Evolutionary conservation across 2,797 vertebrate genomes (phyloP).

Genomic region (Triplophysa bombifrons): DNA sequence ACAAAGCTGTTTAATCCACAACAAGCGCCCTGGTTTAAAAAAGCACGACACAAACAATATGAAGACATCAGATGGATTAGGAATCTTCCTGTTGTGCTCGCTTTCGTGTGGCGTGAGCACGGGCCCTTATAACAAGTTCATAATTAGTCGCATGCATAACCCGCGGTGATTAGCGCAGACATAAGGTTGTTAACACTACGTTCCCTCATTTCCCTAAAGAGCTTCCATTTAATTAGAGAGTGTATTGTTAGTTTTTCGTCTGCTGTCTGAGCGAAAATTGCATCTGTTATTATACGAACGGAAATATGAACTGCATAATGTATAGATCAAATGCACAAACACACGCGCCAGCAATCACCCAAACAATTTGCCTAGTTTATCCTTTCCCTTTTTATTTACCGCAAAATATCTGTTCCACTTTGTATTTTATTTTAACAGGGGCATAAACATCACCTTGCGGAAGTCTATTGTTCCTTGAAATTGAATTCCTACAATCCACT

Average conservation of each 20-base stretch:
- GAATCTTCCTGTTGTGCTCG: conserved; percentile 39
- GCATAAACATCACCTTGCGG: background rate
- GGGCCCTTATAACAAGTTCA: conserved; percentile 60
- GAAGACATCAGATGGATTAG: conserved; percentile 52
- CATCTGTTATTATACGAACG: conserved; percentile 56
- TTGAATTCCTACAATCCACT: conserved; percentile 27
- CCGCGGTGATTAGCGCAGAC: conserved; percentile 62
- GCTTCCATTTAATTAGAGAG: conserved; percentile 64
- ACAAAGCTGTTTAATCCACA: conserved; percentile 33
- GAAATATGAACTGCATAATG: conserved; percentile 27
- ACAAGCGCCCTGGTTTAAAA: conserved; percentile 31
- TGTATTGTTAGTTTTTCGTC: conserved; percentile 57
- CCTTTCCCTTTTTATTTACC: conserved; percentile 2
- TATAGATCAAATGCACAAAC: conserved; percentile 25
- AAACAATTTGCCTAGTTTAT: background rate
- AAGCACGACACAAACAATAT: conserved; percentile 47
- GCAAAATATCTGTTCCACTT: conserved; percentile 32
- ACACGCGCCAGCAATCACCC: conserved; percentile 7
- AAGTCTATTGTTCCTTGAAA: conserved; percentile 40
- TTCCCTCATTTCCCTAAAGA: conserved; percentile 65
- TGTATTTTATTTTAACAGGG: background rate
- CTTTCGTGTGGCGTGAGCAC: conserved; percentile 49
- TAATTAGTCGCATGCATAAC: conserved; percentile 65
- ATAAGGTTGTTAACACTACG: conserved; percentile 66
- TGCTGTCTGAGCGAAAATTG: conserved; percentile 53